phyloP scores from a whole-genome alignment of 2,113 vertebrate genomes.

The Corythornis cristatus region DNA sequence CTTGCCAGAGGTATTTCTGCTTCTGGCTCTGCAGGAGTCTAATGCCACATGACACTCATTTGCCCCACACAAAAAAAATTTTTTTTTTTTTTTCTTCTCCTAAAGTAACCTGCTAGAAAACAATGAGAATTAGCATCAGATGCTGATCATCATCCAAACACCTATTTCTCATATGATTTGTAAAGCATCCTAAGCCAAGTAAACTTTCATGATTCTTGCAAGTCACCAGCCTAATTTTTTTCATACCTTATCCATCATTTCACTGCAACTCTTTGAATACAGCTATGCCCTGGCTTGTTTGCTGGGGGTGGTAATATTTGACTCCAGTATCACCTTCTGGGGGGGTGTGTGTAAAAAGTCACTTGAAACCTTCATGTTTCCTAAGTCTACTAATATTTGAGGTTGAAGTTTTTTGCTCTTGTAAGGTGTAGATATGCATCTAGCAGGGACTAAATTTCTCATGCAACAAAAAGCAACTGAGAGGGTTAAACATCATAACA shows the following conservation, averaged over 20 bases:
- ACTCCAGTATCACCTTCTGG: background rate
- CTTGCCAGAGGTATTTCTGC: background rate
- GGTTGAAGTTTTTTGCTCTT: background rate
- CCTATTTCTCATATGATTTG: background rate
- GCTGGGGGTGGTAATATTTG: background rate
- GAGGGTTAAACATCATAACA: background rate
- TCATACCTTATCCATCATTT: background rate
- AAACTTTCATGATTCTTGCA: background rate
- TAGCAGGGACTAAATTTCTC: background rate
- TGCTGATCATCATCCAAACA: background rate
- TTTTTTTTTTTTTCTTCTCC: too few species aligned
- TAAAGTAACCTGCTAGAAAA: background rate
- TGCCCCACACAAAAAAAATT: background rate
- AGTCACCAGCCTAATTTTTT: background rate
- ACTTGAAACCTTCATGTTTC: background rate
- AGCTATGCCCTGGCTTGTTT: background rate
- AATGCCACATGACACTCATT: fast-evolving
- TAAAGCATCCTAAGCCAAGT: background rate
- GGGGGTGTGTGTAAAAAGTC: background rate
- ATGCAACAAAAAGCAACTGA: background rate
- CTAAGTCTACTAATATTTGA: background rate
- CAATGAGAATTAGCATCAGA: background rate
- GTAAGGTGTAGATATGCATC: background rate
- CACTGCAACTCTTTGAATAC: background rate
- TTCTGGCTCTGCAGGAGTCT: background rate